phyloP scores from a whole-genome alignment of 2,888 invertebrate genomes.

The Idaea aversata region DNA sequence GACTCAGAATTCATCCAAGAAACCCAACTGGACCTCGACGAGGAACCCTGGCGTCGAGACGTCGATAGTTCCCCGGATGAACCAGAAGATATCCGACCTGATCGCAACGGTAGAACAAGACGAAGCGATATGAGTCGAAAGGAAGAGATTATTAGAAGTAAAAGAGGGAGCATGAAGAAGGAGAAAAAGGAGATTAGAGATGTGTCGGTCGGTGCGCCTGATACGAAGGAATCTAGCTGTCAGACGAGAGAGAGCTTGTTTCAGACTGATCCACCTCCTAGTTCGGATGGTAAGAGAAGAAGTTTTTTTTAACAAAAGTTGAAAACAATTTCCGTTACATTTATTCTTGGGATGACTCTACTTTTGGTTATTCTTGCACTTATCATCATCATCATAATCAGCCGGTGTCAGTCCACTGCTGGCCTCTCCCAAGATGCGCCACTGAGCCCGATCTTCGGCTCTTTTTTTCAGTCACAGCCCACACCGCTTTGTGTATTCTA shows the following conservation, averaged over 20 bases:
- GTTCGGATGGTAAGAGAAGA: conserved; percentile 61
- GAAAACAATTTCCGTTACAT: too few species aligned
- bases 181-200: conserved; percentile 65
- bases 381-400: too few species aligned
- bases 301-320: background rate
- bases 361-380: too few species aligned
- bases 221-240: conserved; percentile 80
- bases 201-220: conserved; percentile 69
- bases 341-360: too few species aligned
- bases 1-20: conserved; percentile 70
- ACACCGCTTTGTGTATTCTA: too few species aligned
- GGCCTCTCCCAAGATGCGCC: too few species aligned
- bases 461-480: too few species aligned
- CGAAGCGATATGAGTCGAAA: conserved; percentile 61
- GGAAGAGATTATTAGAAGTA: conserved; percentile 61
- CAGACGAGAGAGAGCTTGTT: conserved; percentile 92
- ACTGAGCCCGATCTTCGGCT: too few species aligned
- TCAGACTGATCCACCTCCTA: conserved; percentile 62
- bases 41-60: conserved; percentile 62
- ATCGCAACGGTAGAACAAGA: conserved; percentile 59
- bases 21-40: conserved; percentile 62
- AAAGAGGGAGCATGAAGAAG: conserved; percentile 32
- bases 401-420: too few species aligned
- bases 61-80: conserved; percentile 49
- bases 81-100: conserved; percentile 56